phyloP scores from a whole-genome alignment of 1,140 invertebrate species.

The Drosophila burlai region DNA sequence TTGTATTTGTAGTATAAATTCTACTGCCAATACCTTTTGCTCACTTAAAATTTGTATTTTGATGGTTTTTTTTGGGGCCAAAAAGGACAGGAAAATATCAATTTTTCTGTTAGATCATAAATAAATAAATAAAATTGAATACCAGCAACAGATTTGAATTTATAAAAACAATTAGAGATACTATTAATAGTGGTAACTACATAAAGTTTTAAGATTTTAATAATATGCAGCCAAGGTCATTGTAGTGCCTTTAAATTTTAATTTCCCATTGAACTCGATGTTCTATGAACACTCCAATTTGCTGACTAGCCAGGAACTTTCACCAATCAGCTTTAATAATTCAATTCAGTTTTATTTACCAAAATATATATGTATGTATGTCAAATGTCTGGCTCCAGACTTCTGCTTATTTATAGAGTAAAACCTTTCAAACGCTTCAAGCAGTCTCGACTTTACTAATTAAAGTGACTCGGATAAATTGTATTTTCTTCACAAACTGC shows the following conservation, averaged over 20 bases:
- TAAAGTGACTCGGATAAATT: conserved; percentile 42
- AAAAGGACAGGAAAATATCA: neutral
- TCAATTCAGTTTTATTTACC: conserved; percentile 7
- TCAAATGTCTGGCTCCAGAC: neutral
- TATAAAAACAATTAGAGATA: neutral
- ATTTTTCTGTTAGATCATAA: neutral
- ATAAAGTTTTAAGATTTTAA: neutral
- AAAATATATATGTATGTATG: conserved; percentile 5
- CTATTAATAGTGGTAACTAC: neutral
- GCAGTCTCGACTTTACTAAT: conserved; percentile 41
- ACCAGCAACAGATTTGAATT: too few species aligned
- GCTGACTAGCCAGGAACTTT: neutral
- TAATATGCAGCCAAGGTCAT: neutral
- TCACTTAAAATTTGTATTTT: too few species aligned
- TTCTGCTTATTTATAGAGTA: neutral
- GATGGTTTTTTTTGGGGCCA: neutral
- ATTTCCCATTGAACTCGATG: too few species aligned
- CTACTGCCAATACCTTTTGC: neutral
- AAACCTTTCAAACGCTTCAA: conserved; percentile 17
- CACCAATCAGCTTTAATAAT: conserved; percentile 1
- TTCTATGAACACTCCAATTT: neutral
- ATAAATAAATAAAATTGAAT: too few species aligned
- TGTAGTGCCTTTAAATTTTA: neutral
- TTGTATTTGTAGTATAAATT: neutral
- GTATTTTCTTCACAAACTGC: conserved; percentile 35